Base-by-base conservation (phyloP, 2,113 vertebrate species). In the Engystomops pustulosus region DNA sequence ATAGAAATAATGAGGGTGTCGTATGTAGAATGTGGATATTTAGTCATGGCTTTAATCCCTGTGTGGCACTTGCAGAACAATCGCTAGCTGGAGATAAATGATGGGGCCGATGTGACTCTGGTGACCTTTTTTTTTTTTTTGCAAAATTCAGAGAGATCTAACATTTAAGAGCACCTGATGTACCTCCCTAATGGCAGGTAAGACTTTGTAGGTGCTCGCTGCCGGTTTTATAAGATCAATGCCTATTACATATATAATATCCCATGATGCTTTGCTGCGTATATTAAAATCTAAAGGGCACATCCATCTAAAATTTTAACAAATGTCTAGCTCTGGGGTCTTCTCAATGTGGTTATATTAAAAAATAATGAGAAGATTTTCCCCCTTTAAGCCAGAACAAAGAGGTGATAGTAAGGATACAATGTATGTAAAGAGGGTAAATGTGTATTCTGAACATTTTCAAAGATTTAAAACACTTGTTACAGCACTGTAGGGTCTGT, bases 1-100 rank as follows among this genome's bases (percentile, higher is more conserved):
- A 68, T 3, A 67, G 62, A 32, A 20, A 49, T 80, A 80, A 80
- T 34, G 78, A 80, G 41, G 25, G 60, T 17, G 58, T 27, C 27
- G 2, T 18, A 12, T 25, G 41, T 65, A 17, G 47, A 32, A 32
- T 47, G 27, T 34, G 27, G 47, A 80, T 20, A 51, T 51, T 32
- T 32, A 70, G 34, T 20, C 8, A 0, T 4, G 72, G 12, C 30
- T 34, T 53, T 51, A 11, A 34, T 8, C 45, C 44, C 1, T 10
- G 25, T 7, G 36, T 10, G 11, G 20, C 32, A 49, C 12, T n/a
- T n/a, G n/a, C n/a, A n/a, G n/a, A n/a, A n/a, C n/a, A 38, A 41
- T 36, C 32, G 5, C 32, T 30, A 15, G 23, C 18, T 34, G 8
- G n/a, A 30, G 30, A 67, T 49, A 80, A 68, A 45, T 80, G 44